phyloP scores from a whole-genome alignment of 2,113 vertebrate genomes.

The Penelope pileata region DNA sequence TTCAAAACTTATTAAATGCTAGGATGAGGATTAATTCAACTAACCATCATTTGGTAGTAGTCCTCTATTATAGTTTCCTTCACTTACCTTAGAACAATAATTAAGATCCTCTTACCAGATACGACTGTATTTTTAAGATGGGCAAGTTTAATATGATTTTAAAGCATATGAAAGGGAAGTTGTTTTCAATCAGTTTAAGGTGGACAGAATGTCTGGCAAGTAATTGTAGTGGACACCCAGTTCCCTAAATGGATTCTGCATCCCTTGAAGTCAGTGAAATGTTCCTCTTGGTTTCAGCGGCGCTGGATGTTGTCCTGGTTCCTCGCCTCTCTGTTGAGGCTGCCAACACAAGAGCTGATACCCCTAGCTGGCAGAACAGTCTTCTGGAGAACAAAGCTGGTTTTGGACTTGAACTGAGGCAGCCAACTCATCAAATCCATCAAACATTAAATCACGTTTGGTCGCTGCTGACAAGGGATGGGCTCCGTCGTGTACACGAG shows the following conservation, averaged over 20 bases:
- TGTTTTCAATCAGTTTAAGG: background rate
- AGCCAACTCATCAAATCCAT: background rate
- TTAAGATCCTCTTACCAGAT: background rate
- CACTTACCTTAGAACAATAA: slow-evolving; percentile 24
- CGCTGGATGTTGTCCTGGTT: background rate
- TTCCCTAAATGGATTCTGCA: background rate
- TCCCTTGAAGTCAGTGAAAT: background rate
- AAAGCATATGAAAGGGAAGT: background rate
- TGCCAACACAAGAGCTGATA: background rate
- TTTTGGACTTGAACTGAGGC: background rate
- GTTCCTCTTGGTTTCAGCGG: background rate
- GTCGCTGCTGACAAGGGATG: background rate
- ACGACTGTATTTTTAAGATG: slow-evolving; percentile 1
- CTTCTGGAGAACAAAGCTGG: background rate
- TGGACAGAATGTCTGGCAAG: background rate
- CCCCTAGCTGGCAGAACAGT: background rate
- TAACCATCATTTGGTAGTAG: slow-evolving; percentile 37
- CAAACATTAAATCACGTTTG: background rate
- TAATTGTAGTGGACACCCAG: background rate
- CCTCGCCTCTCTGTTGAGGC: background rate
- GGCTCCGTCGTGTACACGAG: background rate
- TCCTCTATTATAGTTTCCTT: slow-evolving; percentile 25
- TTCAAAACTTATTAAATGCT: slow-evolving; percentile 72
- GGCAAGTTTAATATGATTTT: background rate
- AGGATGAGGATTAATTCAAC: slow-evolving; percentile 67